phyloP scores from a whole-genome alignment of 1,140 invertebrate species.

The Atta texana region DNA sequence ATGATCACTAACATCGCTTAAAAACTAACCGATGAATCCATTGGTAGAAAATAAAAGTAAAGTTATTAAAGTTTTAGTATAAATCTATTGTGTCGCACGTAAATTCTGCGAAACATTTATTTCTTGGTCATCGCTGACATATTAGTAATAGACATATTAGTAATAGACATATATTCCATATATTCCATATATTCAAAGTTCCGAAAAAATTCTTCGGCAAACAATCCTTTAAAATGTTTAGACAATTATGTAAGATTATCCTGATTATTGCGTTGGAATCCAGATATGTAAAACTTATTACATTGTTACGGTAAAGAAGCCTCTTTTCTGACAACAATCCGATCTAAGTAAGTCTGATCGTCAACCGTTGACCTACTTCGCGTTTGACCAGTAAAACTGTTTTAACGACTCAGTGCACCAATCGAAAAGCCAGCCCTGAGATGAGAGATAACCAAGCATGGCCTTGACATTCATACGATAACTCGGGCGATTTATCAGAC shows the following conservation, averaged over 20 bases:
- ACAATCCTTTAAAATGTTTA: not conserved
- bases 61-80: conserved; percentile 17
- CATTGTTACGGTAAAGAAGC: not conserved
- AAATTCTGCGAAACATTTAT: not conserved
- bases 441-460: conserved; percentile 54
- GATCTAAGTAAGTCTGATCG: conserved; percentile 27
- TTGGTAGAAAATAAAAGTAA: conserved; percentile 7
- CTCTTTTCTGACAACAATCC: conserved; percentile 15
- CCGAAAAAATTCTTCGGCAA: not conserved
- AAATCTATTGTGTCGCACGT: not conserved
- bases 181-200: not conserved
- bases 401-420: conserved; percentile 17
- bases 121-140: not conserved
- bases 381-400: conserved; percentile 23
- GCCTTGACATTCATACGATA: conserved; percentile 74
- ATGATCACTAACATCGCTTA: not conserved
- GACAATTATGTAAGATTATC: not conserved
- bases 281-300: not conserved
- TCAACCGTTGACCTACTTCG: conserved; percentile 57
- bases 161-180: not conserved
- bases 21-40: conserved; percentile 1
- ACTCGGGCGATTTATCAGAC: conserved; percentile 54
- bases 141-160: not conserved
- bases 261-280: not conserved
- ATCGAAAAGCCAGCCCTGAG: conserved; percentile 11